These are phyloP conservation scores for Pseudorectes ferrugineus DNA, from an alignment of 2,113 vertebrate species.

Conservation along the genomic window DNA sequence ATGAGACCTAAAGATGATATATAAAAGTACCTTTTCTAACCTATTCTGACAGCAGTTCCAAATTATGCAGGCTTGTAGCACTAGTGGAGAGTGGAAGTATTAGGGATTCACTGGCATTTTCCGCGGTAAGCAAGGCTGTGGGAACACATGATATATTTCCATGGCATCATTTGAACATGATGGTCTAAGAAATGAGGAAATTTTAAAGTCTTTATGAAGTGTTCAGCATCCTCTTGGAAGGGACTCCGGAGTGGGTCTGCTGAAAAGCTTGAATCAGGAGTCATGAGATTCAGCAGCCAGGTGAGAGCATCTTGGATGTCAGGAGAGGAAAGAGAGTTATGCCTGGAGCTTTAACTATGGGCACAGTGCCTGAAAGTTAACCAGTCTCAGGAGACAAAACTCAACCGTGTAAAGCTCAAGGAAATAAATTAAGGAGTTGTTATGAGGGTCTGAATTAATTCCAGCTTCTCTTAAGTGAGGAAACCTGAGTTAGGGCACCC, in stretches of 20 bases:
- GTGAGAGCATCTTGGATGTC: not conserved
- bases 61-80: not conserved
- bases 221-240: not conserved
- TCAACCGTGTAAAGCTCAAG: not conserved
- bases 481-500: not conserved
- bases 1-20: not conserved
- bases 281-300: not conserved
- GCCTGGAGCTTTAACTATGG: not conserved
- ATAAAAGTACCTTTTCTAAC: not conserved
- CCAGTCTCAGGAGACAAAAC: not conserved
- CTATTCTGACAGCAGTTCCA: not conserved
- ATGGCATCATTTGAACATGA: not conserved
- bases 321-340: not conserved
- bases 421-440: not conserved
- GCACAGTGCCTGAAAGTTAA: not conserved
- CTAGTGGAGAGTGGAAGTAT: not conserved
- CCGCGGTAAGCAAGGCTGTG: not conserved
- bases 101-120: not conserved
- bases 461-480: not conserved
- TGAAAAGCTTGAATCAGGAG: not conserved
- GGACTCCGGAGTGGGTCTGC: not conserved
- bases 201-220: not conserved
- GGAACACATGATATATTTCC: not conserved
- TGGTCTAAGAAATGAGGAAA: not conserved
- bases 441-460: not conserved